Percentiles rank a stretch among this genome's conserved stretches.
Conservation (phyloP, 2,113 vertebrate species). For the Cololabis saira region DNA sequence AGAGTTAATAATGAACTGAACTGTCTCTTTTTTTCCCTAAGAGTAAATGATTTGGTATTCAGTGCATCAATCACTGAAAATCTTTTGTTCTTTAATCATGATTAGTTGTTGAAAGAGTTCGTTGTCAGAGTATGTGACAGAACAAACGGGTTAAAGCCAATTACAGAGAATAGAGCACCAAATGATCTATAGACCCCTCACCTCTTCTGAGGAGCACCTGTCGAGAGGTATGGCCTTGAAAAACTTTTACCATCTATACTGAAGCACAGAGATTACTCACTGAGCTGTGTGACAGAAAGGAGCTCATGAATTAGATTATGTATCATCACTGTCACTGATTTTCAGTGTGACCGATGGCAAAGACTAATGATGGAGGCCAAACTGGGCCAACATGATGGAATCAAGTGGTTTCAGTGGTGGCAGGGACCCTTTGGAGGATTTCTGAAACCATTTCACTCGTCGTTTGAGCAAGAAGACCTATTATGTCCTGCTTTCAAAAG, state of each 20-base stretch:
- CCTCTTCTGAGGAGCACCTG: conserved; percentile 39
- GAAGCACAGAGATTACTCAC: conserved; percentile 33
- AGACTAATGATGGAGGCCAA: conserved; percentile 31
- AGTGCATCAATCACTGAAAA: too few relatives aligned
- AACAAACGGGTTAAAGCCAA: conserved; percentile 46
- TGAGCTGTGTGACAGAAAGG: conserved; percentile 7
- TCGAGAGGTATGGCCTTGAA: conserved; percentile 36
- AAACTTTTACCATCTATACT: conserved; percentile 34
- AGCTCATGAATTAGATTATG: conserved; percentile 20
- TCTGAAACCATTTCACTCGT: not conserved
- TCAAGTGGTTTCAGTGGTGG: conserved; percentile 20
- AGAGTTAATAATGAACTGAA: too few relatives aligned
- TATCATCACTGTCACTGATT: conserved; percentile 48
- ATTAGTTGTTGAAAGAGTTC: too few relatives aligned
- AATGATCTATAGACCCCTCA: conserved; percentile 45
- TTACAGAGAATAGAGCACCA: conserved; percentile 33
- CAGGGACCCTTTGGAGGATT: not conserved
- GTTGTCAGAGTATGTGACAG: conserved; percentile 1
- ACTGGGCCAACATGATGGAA: conserved; percentile 48
- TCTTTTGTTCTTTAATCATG: too few relatives aligned
- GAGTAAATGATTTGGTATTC: too few relatives aligned
- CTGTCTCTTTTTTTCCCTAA: too few relatives aligned
- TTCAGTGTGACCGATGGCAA: conserved; percentile 25
- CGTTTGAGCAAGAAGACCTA: not conserved
- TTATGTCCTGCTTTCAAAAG: too few relatives aligned